Evolutionary conservation across 2,113 vertebrate genomes (phyloP), one percentile per base, ranked within the genome.

Genomic region (Propithecus coquereli): DNA sequence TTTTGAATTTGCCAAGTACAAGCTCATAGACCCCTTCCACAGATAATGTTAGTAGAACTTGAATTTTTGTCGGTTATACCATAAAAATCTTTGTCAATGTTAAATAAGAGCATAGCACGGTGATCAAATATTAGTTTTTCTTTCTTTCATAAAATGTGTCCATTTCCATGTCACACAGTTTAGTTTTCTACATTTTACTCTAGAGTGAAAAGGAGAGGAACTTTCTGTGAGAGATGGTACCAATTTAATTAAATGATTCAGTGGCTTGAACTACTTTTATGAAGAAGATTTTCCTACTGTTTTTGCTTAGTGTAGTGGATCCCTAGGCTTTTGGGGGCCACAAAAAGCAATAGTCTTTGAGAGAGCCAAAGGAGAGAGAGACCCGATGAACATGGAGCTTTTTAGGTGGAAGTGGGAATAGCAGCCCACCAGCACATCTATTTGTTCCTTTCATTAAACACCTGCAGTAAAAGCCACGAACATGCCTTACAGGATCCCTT

Each of bases 271-370:
- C 18, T 81, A 45, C 18, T 80, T 47, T 85, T 71, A 43, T 20
- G 4, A 40, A 76, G 59, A 92, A 14, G 2, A 94, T 92, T 94
- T 50, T 86, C 20, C 27, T 88, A n/a, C 30, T 73, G 23, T 7
- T 95, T 92, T 89, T 88, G 50, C 90, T 93, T 76, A 59, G n/a
- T 81, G 32, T 32, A 40, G 12, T 70, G 87, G 68, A 94, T 87
- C n/a, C 30, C 40, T 7, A 91, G 80, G 84, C 77, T 34, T 94
- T 63, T 18, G 25, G 54, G 77, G 27, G 45, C 45, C 66, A 27
- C 4, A 89, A 81, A 90, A 25, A 71, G 4, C 14, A 90, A 86
- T 34, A 50, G n/a, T 13, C 8, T 90, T 76, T 76, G 8, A 37
- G 52, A 65, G 11, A 34, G 27, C 63, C 16, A 47, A 77, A 82